Base-by-base conservation (phyloP, 37 sponge, comb jelly and placozoan genomes). In the Haliclona indistincta region DNA sequence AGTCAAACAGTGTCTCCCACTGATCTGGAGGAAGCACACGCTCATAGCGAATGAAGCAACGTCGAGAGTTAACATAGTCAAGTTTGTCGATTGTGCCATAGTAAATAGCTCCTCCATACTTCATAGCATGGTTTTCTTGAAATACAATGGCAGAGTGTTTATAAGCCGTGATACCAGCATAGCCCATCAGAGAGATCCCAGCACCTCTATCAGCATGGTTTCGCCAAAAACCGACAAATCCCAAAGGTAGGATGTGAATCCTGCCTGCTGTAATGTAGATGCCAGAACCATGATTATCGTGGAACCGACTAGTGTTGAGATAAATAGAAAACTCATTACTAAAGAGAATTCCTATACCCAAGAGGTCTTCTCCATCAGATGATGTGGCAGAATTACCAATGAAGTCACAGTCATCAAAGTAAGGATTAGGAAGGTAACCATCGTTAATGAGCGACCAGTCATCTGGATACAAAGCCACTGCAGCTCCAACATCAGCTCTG, bases 351-450 rank as follows among this genome's bases (percentile, higher is more conserved):
- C 60, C 60, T 6, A 20, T 26, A 17, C 51, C 51, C 10, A 47
- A 15, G 15, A 47, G 10, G 15, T 47, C 13, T 15, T 47, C 15
- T 47, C 13, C 10, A 47, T 17, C 15, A 15, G 10, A 17, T 47
- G 51, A 10, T 17, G 15, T 47, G 51, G 51, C 10, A 15, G 15
- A 17, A 47, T 76, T 76, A 17, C 23, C 28, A 13, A 64, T 28
- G 30, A 76, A 76, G 4, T 5, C 15, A 36, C 66, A 64, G 37
- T 64, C 38, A 25, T 25, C 51, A n/a, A 76, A 64, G 20, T 30
- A 2, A 20, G 77, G 77, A 15, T 20, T 35, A 15, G 77, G 77
- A 11, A 76, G 39, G 43, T 47, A 53, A 2, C 77, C 77, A 47
- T 61, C 54, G 30, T 34, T 25, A 26, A 64, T 43, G 10, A 43